A percentile compares a stretch with the other conserved stretches of the same genome.
These are phyloP conservation scores for Drosophila subquinaria DNA, from an alignment of 2,888 invertebrate species.

Conservation along the genomic window DNA sequence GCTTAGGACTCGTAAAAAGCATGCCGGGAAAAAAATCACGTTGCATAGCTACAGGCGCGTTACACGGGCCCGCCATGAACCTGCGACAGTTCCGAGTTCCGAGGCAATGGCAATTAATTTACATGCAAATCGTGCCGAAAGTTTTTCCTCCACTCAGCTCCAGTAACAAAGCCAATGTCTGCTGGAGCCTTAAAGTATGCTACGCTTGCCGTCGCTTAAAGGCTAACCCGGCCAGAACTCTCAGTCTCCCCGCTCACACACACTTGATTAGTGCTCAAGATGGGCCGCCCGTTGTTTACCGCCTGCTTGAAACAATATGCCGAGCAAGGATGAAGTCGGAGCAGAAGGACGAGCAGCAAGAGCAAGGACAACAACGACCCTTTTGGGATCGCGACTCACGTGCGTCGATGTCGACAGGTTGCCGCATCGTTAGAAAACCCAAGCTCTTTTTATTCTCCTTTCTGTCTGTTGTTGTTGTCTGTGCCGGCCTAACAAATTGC, in stretches of 20 bases:
- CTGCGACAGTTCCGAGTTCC: conserved; percentile 64
- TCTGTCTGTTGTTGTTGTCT: conserved; percentile 37
- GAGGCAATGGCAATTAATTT: conserved; percentile 82
- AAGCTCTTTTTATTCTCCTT: conserved; percentile 36
- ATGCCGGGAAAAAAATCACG: conserved; percentile 53
- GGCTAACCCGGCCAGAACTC: conserved; percentile 28
- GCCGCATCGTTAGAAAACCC: conserved; percentile 70
- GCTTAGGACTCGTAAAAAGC: conserved; percentile 58
- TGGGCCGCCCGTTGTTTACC: conserved; percentile 66
- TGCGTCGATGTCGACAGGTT: conserved; percentile 73
- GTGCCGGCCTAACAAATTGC: conserved; percentile 75
- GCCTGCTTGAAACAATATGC: conserved; percentile 76
- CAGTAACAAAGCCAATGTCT: conserved; percentile 18
- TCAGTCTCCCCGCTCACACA: conserved; percentile 21
- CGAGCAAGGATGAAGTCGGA: conserved; percentile 4
- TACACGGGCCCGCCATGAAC: conserved; percentile 40
- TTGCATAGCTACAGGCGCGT: conserved; percentile 55
- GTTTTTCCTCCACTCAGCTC: conserved; percentile 42
- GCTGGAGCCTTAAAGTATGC: conserved; percentile 50
- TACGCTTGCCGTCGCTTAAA: conserved; percentile 36
- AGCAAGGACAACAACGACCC: conserved; percentile 63
- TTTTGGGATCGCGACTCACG: conserved; percentile 68
- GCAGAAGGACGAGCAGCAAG: too few relatives aligned
- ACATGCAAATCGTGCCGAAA: conserved; percentile 82
- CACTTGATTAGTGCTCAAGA: conserved; percentile 71